Evolutionary conservation across 2,888 invertebrate species (phyloP).

Genomic region (Girardia tigrina): DNA sequence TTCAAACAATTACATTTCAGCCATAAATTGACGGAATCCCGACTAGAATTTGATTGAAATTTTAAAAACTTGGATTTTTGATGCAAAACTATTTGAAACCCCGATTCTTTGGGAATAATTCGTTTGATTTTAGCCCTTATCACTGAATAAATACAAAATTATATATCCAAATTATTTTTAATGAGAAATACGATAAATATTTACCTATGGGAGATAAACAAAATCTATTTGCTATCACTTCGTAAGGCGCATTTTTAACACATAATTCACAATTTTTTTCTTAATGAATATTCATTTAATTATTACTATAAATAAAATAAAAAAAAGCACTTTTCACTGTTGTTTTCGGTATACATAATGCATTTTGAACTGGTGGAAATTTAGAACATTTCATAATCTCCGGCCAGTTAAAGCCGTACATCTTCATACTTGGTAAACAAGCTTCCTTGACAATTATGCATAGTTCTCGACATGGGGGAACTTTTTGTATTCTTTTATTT

Average conservation of each 20-base stretch:
- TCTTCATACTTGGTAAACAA: conserved; percentile 73
- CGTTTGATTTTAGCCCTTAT: neutral
- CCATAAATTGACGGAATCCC: neutral
- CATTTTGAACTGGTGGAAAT: conserved; percentile 57
- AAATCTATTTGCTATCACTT: conserved; percentile 30
- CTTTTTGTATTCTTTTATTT: conserved; percentile 66
- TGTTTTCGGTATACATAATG: conserved; percentile 25
- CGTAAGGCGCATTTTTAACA: conserved; percentile 29
- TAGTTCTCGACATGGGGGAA: conserved; percentile 76
- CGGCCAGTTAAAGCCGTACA: conserved; percentile 86
- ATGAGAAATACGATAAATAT: too few species aligned
- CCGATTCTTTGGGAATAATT: neutral
- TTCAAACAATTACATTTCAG: neutral
- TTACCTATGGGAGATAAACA: conserved; percentile 32
- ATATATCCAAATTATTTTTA: too few species aligned
- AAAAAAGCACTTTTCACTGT: neutral
- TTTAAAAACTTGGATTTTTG: conserved; percentile 2
- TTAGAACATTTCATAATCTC: conserved; percentile 71
- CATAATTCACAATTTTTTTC: conserved; percentile 26
- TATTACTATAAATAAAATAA: neutral
- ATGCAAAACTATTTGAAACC: neutral
- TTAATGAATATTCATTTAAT: neutral
- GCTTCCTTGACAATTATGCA: conserved; percentile 65
- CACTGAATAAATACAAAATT: neutral
- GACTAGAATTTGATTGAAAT: neutral